Conservation (phyloP, 2,797 vertebrate species). For the Oreochromis mossambicus region DNA sequence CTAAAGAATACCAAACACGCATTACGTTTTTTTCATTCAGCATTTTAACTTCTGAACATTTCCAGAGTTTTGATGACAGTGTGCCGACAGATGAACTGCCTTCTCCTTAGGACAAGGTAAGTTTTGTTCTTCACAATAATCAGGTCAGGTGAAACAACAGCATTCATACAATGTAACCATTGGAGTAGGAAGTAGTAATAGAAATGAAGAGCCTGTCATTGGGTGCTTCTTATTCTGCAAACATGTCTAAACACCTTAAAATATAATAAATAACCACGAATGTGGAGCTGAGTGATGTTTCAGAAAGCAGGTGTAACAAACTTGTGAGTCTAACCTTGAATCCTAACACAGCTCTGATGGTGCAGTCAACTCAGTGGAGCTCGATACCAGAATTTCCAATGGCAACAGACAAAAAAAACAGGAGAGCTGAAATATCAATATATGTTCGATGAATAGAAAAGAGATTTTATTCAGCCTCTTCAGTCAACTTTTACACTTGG, state of each 20-base stretch:
- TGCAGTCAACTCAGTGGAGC: background rate
- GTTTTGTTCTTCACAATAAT: background rate
- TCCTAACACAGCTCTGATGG: background rate
- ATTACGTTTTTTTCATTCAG: background rate
- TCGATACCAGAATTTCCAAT: background rate
- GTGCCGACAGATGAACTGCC: background rate
- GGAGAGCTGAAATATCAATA: background rate
- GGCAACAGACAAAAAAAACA: background rate
- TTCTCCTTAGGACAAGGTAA: conserved; percentile 20
- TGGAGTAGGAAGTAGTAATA: background rate
- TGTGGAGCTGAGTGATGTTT: background rate
- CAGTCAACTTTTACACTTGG: background rate
- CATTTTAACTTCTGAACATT: background rate
- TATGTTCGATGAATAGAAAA: background rate
- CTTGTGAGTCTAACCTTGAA: background rate
- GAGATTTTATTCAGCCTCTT: background rate
- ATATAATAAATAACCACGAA: background rate
- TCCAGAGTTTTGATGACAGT: background rate
- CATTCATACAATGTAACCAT: background rate
- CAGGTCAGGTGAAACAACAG: background rate
- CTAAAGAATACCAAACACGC: background rate
- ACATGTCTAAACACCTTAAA: background rate
- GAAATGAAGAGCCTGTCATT: background rate
- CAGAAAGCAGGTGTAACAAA: background rate
- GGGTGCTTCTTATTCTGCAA: background rate